Evolutionary conservation across 2,888 invertebrate genomes (phyloP), one percentile per base, ranked within the genome.

Genomic region (Megalurothrips usitatus): DNA sequence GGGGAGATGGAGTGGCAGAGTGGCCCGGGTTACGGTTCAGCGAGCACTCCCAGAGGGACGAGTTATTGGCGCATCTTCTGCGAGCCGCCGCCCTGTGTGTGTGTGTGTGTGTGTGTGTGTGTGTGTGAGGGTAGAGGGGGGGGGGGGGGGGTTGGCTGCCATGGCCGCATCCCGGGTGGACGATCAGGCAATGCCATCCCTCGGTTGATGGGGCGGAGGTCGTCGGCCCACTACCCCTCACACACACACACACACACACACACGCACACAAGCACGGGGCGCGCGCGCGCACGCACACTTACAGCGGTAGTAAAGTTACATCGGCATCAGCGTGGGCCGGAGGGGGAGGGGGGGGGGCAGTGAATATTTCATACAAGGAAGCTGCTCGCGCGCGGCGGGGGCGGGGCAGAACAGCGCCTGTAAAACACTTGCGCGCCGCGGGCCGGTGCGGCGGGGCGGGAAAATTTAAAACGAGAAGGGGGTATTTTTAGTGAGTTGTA

Each of bases 221-320:
- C 34, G 34, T 43, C 34, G 34, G 34, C 34, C 2, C 34, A 43
- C 34, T 43, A 43, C 34, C 34, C 6, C 34, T 43, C 34, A 4
- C 34, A 4, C 34, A 4, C 34, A 4, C 34, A 4, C 34, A n/a
- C 34, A 4, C 34, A 4, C 34, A 4, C 34, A 4, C 34, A 4
- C 34, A n/a, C 34, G 2, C 34, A 43, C 34, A 43, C 34, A 43
- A n/a, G n/a, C n/a, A n/a, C n/a, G n/a, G n/a, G n/a, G n/a, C 52
- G 52, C 19, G 52, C 52, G 52, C 23, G 68, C 68, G 68, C 17
- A 17, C 17, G 11, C 17, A 17, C 17, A 11, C 52, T 52, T 11
- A 52, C 17, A 11, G 68, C 68, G 68, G 68, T 23, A 68, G 68
- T 68, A 68, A 23, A 68, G 68, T 68, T 68, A 68, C 68, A 23